A percentile compares a stretch with the other conserved stretches of the same genome.
phyloP scores from a whole-genome alignment of 2,113 vertebrate genomes.

The Larimichthys polyactis region DNA sequence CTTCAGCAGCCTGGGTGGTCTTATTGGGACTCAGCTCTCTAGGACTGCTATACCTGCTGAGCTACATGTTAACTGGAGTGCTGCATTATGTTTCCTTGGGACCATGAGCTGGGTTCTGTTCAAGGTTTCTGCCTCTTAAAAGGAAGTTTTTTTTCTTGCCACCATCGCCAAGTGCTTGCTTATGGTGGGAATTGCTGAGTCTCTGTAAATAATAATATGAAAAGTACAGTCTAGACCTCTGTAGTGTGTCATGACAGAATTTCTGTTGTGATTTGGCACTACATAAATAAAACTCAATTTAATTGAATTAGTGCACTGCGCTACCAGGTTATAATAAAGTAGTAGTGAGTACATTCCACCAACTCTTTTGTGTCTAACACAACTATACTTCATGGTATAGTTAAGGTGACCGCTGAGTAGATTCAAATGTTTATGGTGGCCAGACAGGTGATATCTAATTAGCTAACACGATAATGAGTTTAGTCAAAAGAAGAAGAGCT shows the following conservation, averaged over 20 bases:
- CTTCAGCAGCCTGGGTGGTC: constrained; percentile 17
- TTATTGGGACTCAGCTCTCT: background rate
- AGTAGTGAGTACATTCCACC: background rate
- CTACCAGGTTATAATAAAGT: background rate
- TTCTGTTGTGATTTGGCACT: no score
- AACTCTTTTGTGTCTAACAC: background rate
- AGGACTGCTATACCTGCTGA: background rate
- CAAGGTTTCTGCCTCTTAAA: no score
- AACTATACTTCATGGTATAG: background rate
- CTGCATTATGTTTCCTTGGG: background rate
- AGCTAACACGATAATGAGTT: constrained; percentile 40
- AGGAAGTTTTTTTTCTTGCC: no score
- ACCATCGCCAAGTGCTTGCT: no score
- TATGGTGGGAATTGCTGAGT: no score
- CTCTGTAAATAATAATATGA: no score
- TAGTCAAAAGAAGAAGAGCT: constrained; percentile 35
- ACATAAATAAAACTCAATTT: no score
- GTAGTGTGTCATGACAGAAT: no score
- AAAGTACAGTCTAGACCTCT: no score
- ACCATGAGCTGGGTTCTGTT: no score
- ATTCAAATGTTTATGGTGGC: constrained; percentile 47
- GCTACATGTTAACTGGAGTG: background rate
- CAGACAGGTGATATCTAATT: constrained; percentile 55
- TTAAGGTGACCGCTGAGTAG: constrained; percentile 14
- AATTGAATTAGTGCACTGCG: background rate